Percentiles rank a stretch among this genome's conserved stretches.
Conservation (phyloP, 2,113 vertebrate genomes). For the Crotalus horridus region DNA sequence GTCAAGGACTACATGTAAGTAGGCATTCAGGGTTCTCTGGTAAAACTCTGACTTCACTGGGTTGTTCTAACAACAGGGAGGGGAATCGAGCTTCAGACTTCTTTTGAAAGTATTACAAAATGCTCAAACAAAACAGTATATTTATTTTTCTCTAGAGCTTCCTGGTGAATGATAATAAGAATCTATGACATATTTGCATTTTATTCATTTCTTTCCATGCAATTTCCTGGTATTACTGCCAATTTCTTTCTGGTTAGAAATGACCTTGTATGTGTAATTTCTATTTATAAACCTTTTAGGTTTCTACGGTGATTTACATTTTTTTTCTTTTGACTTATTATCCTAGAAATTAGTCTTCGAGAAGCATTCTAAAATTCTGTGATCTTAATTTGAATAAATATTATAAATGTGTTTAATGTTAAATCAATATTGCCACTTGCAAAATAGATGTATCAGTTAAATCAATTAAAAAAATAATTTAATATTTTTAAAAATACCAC, state of each 20-base stretch:
- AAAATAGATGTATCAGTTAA: not conserved
- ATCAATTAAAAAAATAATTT: not conserved
- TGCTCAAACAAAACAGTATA: not conserved
- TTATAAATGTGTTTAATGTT: not conserved
- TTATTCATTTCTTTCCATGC: not conserved
- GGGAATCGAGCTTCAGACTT: not conserved
- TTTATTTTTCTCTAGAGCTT: not conserved
- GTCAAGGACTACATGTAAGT: not conserved
- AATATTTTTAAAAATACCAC: not conserved
- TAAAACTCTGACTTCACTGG: not conserved
- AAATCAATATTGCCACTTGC: not conserved
- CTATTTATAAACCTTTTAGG: not conserved
- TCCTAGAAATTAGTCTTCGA: not conserved
- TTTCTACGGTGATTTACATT: not conserved
- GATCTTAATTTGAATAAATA: not conserved
- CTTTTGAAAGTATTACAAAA: not conserved
- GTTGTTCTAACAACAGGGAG: not conserved
- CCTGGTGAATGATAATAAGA: not conserved
- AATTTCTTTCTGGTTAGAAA: not conserved
- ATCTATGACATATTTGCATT: not conserved
- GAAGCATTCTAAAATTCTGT: not conserved
- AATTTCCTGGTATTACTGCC: not conserved
- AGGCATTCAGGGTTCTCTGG: not conserved
- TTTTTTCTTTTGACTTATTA: not conserved
- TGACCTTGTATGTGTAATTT: not conserved